These are phyloP conservation scores for Leptestheria dahalacensis DNA, from an alignment of 1,140 invertebrate species.

Conservation along the genomic window DNA sequence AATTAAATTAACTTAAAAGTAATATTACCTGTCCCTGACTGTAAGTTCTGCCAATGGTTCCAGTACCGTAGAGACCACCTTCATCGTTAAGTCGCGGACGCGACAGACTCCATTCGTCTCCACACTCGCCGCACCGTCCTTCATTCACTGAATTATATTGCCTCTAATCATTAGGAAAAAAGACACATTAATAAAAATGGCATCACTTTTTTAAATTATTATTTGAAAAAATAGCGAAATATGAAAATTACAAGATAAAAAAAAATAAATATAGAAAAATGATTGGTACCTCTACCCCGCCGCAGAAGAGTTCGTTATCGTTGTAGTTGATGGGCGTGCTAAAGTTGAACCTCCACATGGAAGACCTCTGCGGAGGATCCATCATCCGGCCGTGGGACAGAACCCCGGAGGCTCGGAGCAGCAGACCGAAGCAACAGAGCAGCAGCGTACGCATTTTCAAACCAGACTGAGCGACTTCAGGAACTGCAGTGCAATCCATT, in stretches of 20 bases:
- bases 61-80: conserved; percentile 40
- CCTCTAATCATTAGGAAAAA: background rate
- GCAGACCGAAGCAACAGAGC: too few species aligned
- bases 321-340: conserved; percentile 34
- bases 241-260: too few species aligned
- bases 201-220: conserved; percentile 17
- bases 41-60: conserved; percentile 34
- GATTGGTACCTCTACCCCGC: conserved; percentile 31
- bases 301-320: conserved; percentile 37
- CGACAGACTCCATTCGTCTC: conserved; percentile 34
- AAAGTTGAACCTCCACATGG: conserved; percentile 37
- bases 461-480: too few species aligned
- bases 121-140: conserved; percentile 41
- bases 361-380: conserved; percentile 35
- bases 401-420: background rate
- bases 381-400: conserved; percentile 33
- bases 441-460: too few species aligned
- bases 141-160: conserved; percentile 25
- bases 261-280: too few species aligned
- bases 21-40: conserved; percentile 16
- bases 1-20: conserved; percentile 15
- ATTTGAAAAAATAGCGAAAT: too few species aligned
- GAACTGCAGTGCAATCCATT: too few species aligned
- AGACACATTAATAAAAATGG: conserved; percentile 29
- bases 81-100: conserved; percentile 44